phyloP scores from a whole-genome alignment of 2,113 vertebrate genomes.

The Aspiorhynchus laticeps region DNA sequence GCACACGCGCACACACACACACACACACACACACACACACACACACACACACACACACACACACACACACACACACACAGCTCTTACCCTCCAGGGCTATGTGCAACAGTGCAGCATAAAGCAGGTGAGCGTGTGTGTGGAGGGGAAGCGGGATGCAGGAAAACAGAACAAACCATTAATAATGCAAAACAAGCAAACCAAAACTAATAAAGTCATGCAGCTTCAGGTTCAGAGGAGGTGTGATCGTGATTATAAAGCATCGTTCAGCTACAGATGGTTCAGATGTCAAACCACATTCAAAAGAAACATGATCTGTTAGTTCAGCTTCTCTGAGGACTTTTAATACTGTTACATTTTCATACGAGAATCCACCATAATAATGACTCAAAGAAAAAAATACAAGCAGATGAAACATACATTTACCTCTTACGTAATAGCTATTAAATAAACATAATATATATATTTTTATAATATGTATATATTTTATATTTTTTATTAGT shows the following conservation, averaged over 20 bases:
- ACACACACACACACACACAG: slow-evolving; percentile 16
- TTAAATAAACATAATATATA: too few relatives aligned
- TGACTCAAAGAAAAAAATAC: background rate
- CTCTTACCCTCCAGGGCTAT: slow-evolving; percentile 93
- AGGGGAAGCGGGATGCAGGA: slow-evolving; percentile 68
- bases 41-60: background rate
- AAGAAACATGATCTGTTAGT: background rate
- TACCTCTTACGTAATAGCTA: background rate
- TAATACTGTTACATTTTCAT: background rate
- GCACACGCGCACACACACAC: background rate
- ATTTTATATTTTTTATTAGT: too few relatives aligned
- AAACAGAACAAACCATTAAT: slow-evolving; percentile 83
- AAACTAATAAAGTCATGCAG: slow-evolving; percentile 50
- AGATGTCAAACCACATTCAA: background rate
- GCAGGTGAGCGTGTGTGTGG: slow-evolving; percentile 46
- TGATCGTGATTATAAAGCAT: background rate
- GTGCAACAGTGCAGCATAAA: slow-evolving; percentile 78
- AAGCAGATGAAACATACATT: background rate
- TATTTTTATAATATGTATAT: too few relatives aligned
- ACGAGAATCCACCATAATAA: too few relatives aligned
- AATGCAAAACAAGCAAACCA: slow-evolving; percentile 62
- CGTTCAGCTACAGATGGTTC: background rate
- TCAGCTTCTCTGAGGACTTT: background rate
- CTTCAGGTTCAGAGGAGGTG: background rate
- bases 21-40: background rate